Conservation (phyloP, 2,888 invertebrate genomes). For the Eristalis pertinax region DNA sequence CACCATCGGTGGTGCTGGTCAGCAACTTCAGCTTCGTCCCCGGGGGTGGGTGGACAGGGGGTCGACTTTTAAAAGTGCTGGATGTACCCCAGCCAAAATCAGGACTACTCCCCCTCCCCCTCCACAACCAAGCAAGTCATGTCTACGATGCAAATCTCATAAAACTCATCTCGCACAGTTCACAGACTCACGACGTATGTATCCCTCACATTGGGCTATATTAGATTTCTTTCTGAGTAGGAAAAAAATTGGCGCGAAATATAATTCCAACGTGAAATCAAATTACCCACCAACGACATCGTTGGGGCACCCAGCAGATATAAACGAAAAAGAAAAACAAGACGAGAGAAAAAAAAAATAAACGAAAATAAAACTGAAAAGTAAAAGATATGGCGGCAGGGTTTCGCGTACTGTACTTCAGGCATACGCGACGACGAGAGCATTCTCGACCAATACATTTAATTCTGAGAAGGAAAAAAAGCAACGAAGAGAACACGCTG, state of each 20-base stretch:
- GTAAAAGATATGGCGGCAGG: constrained; percentile 49
- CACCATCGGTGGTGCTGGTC: constrained; percentile 2
- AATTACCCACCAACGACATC: constrained; percentile 21
- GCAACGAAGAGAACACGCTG: not conserved
- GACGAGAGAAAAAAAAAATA: constrained; percentile 8
- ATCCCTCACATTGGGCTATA: not conserved
- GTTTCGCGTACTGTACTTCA: constrained; percentile 51
- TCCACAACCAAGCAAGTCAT: not conserved
- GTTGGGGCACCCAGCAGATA: constrained; percentile 19
- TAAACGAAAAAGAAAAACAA: constrained; percentile 22
- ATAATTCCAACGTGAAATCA: constrained; percentile 65
- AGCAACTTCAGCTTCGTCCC: not conserved
- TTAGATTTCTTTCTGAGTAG: not conserved
- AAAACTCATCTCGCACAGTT: not conserved
- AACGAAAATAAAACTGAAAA: constrained; percentile 13
- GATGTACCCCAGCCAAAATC: not conserved
- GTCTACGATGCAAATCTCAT: not conserved
- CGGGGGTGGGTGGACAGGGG: not conserved
- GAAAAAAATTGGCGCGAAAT: constrained; percentile 71
- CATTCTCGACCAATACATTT: constrained; percentile 10
- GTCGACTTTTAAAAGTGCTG: not conserved
- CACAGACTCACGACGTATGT: not conserved
- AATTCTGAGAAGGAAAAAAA: constrained; percentile 28
- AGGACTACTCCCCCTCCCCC: not conserved
- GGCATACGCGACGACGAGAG: not conserved